Evolutionary conservation across 2,888 invertebrate genomes (phyloP).

Genomic region (Athripsodes cinereus): DNA sequence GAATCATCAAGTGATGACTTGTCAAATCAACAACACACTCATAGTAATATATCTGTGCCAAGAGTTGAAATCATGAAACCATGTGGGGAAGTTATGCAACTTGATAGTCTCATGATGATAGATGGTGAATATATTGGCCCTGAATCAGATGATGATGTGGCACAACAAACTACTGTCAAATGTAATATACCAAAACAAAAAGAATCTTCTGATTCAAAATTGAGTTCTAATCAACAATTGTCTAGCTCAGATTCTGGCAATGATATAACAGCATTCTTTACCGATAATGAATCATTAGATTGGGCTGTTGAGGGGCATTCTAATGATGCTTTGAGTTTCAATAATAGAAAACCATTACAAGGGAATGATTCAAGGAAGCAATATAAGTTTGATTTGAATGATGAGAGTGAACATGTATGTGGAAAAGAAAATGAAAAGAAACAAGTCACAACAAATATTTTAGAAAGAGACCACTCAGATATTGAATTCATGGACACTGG

Average conservation of each 20-base stretch:
- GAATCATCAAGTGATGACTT: constrained; percentile 32
- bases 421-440: constrained; percentile 33
- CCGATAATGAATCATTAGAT: constrained; percentile 84
- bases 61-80: constrained; percentile 68
- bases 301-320: constrained; percentile 80
- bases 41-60: constrained; percentile 51
- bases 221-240: constrained; percentile 34
- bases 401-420: constrained; percentile 41
- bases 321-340: constrained; percentile 63
- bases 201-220: constrained; percentile 2
- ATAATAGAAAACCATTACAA: constrained; percentile 37
- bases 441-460: constrained; percentile 31
- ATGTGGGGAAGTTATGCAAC: constrained; percentile 59
- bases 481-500: constrained; percentile 86
- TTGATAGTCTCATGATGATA: constrained; percentile 54
- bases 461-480: constrained; percentile 42
- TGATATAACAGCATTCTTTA: constrained; percentile 65
- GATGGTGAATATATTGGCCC: constrained; percentile 41
- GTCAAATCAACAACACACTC: constrained; percentile 40
- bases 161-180: not conserved
- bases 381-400: constrained; percentile 37
- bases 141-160: constrained; percentile 31
- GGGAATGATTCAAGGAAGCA: constrained; percentile 35
- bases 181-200: not conserved
- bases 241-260: constrained; percentile 64